phyloP scores from a whole-genome alignment of 2,888 invertebrate genomes.

The Lasioglossum vierecki region DNA sequence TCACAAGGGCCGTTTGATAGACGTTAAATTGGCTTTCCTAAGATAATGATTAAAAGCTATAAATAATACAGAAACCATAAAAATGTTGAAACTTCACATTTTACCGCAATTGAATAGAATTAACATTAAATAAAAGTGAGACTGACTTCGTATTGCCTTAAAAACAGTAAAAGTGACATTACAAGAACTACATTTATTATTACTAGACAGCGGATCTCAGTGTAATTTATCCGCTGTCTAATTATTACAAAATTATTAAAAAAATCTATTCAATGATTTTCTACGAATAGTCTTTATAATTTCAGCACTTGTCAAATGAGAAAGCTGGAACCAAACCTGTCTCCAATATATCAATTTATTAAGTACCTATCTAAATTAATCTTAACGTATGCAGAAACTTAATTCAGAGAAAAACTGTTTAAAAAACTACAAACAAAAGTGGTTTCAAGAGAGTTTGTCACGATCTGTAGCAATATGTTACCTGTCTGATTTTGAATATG shows the following conservation, averaged over 20 bases:
- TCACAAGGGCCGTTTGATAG: not conserved
- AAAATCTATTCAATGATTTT: not conserved
- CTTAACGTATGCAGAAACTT: not conserved
- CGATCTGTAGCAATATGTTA: no score
- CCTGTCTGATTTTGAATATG: not conserved
- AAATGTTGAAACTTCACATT: not conserved
- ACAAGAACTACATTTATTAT: not conserved
- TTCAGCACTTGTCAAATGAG: not conserved
- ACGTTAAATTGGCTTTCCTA: not conserved
- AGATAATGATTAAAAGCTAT: not conserved
- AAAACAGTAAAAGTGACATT: no score
- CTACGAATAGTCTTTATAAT: not conserved
- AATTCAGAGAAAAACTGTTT: not conserved
- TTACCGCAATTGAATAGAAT: not conserved
- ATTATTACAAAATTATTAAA: not conserved
- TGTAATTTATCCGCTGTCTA: no score
- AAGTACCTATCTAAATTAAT: not conserved
- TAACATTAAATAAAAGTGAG: no score
- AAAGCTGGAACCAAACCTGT: not conserved
- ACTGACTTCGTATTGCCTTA: no score
- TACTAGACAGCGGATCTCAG: not conserved
- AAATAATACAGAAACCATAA: not conserved
- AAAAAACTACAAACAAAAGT: not conserved
- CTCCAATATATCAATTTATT: not conserved
- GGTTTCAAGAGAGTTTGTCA: not conserved